Conservation (phyloP, 2,888 invertebrate species). For the Drosophila leonis region DNA sequence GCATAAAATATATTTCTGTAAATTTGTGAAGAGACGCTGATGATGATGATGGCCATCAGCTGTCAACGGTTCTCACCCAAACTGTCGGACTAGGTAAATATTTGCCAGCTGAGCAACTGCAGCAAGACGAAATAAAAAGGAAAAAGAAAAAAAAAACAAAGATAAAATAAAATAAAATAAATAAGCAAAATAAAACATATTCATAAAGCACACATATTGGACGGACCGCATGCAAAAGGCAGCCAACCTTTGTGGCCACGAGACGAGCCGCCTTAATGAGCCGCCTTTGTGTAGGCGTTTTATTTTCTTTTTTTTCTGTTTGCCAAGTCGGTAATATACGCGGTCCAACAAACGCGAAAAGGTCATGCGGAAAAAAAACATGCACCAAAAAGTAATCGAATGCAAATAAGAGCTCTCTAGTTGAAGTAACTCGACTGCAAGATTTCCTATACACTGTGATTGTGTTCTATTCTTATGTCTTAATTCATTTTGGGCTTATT, state of each 20-base stretch:
- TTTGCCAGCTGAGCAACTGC: slow-evolving; percentile 65
- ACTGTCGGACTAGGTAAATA: slow-evolving; percentile 58
- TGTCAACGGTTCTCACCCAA: slow-evolving; percentile 60
- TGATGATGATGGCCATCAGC: slow-evolving; percentile 65
- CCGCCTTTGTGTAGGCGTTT: slow-evolving; percentile 30
- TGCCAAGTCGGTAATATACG: slow-evolving; percentile 32
- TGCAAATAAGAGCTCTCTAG: neutral
- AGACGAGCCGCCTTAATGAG: slow-evolving; percentile 40
- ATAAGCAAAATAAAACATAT: slow-evolving; percentile 38
- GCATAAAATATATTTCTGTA: slow-evolving; percentile 8
- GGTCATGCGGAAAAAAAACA: slow-evolving; percentile 23
- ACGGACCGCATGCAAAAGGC: slow-evolving; percentile 16
- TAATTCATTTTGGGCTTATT: neutral
- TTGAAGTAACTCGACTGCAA: neutral
- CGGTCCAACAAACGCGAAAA: slow-evolving; percentile 24
- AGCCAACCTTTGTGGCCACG: slow-evolving; percentile 34
- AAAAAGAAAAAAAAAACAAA: slow-evolving; percentile 10
- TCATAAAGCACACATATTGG: slow-evolving; percentile 25
- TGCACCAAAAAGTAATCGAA: slow-evolving; percentile 1
- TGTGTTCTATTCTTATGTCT: neutral
- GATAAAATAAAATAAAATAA: slow-evolving; percentile 18
- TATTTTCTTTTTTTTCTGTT: slow-evolving; percentile 17
- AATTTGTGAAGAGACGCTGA: slow-evolving; percentile 39
- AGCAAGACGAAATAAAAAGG: slow-evolving; percentile 31
- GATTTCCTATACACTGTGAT: neutral